Evolutionary conservation across 2,888 invertebrate species (phyloP).

Genomic region (Trissolcus japonicus): DNA sequence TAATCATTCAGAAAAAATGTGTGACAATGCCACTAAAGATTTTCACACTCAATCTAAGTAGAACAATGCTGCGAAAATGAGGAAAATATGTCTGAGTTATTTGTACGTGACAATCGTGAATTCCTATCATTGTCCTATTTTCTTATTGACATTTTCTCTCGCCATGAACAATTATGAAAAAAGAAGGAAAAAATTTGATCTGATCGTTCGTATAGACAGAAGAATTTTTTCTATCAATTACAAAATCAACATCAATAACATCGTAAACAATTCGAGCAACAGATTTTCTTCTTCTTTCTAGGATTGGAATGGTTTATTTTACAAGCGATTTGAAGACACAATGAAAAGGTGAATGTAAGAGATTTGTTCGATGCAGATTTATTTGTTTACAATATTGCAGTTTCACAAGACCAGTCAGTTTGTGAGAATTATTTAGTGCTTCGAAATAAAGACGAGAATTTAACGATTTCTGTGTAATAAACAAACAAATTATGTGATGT

Average conservation of each 20-base stretch:
- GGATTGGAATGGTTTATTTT: background rate
- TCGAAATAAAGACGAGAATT: background rate
- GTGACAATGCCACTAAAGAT: constrained; percentile 40
- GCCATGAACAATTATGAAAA: background rate
- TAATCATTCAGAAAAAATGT: constrained; percentile 36
- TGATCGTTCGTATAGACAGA: background rate
- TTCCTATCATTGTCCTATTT: constrained; percentile 31
- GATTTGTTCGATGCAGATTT: constrained; percentile 25
- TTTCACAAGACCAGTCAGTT: constrained; percentile 22
- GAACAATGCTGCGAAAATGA: constrained; percentile 45
- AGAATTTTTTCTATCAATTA: no score
- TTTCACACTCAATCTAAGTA: constrained; percentile 46
- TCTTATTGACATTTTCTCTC: constrained; percentile 29
- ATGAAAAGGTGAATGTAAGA: constrained; percentile 15
- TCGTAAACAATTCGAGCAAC: no score
- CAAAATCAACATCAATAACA: no score
- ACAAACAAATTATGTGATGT: no score
- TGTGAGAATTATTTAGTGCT: constrained; percentile 6
- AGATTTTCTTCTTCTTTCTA: no score
- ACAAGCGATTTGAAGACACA: constrained; percentile 8
- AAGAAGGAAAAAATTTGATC: background rate
- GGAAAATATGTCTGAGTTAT: constrained; percentile 45
- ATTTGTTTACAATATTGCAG: constrained; percentile 23
- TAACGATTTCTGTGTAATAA: background rate
- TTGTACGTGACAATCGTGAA: constrained; percentile 34